Conservation (phyloP, 2,797 vertebrate genomes). For the Sebastiscus albofasciatus region DNA sequence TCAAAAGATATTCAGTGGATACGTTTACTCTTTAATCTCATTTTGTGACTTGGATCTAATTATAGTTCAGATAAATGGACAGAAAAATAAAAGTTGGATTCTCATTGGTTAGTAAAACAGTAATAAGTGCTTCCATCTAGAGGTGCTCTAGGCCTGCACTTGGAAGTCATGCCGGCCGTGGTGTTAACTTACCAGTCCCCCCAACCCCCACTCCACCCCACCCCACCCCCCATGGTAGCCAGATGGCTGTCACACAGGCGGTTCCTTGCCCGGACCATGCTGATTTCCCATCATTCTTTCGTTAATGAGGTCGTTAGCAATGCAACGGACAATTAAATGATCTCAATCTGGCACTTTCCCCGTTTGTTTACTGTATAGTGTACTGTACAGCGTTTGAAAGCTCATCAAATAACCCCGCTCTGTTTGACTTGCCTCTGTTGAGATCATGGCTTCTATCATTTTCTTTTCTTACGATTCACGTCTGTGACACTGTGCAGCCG, state of each 20-base stretch:
- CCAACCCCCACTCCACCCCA: conserved; percentile 16
- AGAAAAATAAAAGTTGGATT: not conserved
- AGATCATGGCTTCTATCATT: not conserved
- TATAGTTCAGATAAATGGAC: not conserved
- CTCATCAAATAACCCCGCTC: not conserved
- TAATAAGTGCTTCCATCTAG: conserved; percentile 43
- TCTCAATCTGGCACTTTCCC: conserved; percentile 76
- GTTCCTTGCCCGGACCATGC: conserved; percentile 75
- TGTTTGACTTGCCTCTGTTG: not conserved
- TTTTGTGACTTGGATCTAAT: not conserved
- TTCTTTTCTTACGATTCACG: conserved; percentile 7
- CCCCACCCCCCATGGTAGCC: conserved; percentile 63
- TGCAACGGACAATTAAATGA: conserved; percentile 83
- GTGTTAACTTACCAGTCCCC: conserved; percentile 56
- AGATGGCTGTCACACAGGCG: conserved; percentile 85
- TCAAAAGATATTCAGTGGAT: not conserved
- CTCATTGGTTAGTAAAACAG: not conserved
- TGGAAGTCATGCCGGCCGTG: conserved; percentile 28
- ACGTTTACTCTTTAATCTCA: not conserved
- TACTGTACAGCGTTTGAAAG: conserved; percentile 18
- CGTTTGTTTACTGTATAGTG: conserved; percentile 60
- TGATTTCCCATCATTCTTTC: conserved; percentile 84
- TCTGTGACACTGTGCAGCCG: not conserved
- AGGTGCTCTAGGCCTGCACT: conserved; percentile 47
- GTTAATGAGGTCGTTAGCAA: conserved; percentile 86